Evolutionary conservation across 2,888 invertebrate species (phyloP), one percentile per base, ranked within the genome.

Genomic region (Monopis laevigella): DNA sequence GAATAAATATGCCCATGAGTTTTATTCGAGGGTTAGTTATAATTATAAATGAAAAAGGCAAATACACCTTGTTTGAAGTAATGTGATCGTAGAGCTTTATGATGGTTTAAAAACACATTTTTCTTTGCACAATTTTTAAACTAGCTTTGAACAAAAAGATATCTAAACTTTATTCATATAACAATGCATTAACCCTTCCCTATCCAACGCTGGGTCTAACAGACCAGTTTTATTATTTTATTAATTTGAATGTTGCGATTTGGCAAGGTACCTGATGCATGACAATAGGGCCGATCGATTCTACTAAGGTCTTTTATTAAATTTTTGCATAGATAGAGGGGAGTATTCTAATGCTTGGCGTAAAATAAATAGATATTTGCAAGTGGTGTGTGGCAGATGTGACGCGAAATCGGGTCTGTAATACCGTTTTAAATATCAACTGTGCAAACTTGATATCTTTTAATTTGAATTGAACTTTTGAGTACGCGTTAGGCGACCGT

Each of bases 231-330:
- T 68, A 71, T 70, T 72, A 68, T 73, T 70, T 69, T 66, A 73
- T 69, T 70, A 75, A 80, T 80, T 75, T 75, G 72, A 78, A 77
- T 75, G 80, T 80, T 70, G 73, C 80, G 55, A 70, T 69, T 77
- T 68, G 73, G 65, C 65, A n/a, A 64, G 69, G 59, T 75, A 78
- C 78, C 78, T 80, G 80, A 65, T 62, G 57, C 62, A 59, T 62
- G 53, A 75, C 71, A 75, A 74, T 67, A 47, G 72, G 54, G 49
- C 45, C 45, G 42, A 43, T 32, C 38, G 39, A 36, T 30, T 17
- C 18, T 43, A 46, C 54, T 55, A 46, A 59, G 58, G 58, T 65
- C 54, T 50, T 52, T 67, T 55, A 75, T 78, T 69, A 56, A 75
- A 65, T 69, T 78, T 71, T 80, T 77, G 78, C 80, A 77, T 78